A percentile compares a stretch with the other conserved stretches of the same genome.
phyloP scores from a whole-genome alignment of 2,888 invertebrate genomes.

The Drosophila tanythrix region DNA sequence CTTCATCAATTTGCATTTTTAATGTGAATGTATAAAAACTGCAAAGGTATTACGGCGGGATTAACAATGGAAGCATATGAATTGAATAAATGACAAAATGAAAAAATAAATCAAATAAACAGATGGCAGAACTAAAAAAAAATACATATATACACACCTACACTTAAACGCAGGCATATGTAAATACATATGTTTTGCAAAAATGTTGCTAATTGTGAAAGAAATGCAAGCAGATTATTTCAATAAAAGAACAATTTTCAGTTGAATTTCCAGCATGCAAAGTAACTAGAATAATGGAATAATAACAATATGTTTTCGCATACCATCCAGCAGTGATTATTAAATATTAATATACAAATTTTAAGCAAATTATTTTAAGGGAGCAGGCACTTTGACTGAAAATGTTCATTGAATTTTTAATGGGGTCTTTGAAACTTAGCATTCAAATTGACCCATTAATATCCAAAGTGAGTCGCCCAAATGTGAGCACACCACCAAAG shows the following conservation, averaged over 20 bases:
- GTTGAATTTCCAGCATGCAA: not conserved
- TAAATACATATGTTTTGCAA: constrained; percentile 9
- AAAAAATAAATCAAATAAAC: constrained; percentile 15
- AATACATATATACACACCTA: constrained; percentile 12
- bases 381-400: not conserved
- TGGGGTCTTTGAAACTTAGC: not conserved
- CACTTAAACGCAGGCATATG: constrained; percentile 9
- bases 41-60: constrained; percentile 23
- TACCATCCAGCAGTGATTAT: not conserved
- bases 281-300: not conserved
- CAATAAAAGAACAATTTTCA: constrained; percentile 29
- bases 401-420: constrained; percentile 7
- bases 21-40: constrained; percentile 40
- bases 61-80: constrained; percentile 35
- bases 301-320: not conserved
- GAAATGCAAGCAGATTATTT: constrained; percentile 41
- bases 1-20: constrained; percentile 41
- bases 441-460: constrained; percentile 48
- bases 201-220: constrained; percentile 43
- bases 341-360: constrained; percentile 4
- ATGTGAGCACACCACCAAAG: constrained; percentile 4
- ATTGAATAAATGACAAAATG: constrained; percentile 32
- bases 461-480: constrained; percentile 24
- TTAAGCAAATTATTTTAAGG: not conserved
- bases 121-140: not conserved